Percentiles rank a stretch among this genome's conserved stretches.
Conservation (phyloP, 2,888 invertebrate species). For the Eristalinus sepulchralis region DNA sequence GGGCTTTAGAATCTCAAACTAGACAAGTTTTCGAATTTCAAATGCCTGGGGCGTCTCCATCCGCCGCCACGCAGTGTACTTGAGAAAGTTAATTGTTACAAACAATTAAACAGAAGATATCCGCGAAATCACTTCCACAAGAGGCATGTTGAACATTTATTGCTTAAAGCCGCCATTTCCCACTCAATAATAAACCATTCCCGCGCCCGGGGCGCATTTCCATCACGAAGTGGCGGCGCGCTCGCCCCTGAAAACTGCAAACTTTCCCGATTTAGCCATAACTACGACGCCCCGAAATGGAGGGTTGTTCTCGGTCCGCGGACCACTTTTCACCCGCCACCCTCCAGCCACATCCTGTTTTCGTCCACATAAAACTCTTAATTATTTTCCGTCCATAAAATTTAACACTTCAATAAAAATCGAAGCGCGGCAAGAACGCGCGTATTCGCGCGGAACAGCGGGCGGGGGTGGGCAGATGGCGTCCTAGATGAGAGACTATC, state of each 20-base stretch:
- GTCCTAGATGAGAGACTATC: background rate
- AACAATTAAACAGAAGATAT: constrained; percentile 69
- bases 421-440: constrained; percentile 46
- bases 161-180: constrained; percentile 49
- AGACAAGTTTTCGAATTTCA: constrained; percentile 4
- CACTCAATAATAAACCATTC: constrained; percentile 69
- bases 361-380: constrained; percentile 64
- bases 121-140: constrained; percentile 57
- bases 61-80: background rate
- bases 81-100: constrained; percentile 61
- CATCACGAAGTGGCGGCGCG: constrained; percentile 12
- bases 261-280: constrained; percentile 41
- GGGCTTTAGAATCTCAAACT: background rate
- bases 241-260: constrained; percentile 30
- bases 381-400: constrained; percentile 72
- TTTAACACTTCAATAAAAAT: constrained; percentile 71
- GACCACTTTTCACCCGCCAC: background rate
- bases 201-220: constrained; percentile 33
- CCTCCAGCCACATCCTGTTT: constrained; percentile 42
- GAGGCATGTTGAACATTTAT: constrained; percentile 65
- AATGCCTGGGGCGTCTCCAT: background rate
- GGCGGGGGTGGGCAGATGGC: constrained; percentile 36
- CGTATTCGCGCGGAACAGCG: background rate
- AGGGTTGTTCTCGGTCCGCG: background rate
- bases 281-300: background rate